These are phyloP conservation scores for Anisognathus igniventris DNA, from an alignment of 2,797 vertebrate species.

Conservation along the genomic window DNA sequence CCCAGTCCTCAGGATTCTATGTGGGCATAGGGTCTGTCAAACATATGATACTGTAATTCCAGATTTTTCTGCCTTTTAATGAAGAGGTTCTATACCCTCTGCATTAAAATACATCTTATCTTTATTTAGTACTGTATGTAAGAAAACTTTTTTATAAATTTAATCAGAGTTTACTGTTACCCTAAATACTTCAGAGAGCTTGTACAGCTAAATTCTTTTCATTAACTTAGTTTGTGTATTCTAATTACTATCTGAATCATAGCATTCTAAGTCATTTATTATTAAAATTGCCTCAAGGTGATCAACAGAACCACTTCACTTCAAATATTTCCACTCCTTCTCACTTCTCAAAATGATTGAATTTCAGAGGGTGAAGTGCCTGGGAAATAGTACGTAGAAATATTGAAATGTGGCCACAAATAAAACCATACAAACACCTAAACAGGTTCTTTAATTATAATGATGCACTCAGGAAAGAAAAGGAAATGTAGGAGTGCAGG, in stretches of 20 bases:
- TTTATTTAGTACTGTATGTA: neutral
- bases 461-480: neutral
- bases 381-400: slow-evolving; percentile 68
- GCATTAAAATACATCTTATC: neutral
- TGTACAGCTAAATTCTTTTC: slow-evolving; percentile 9
- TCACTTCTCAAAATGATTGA: slow-evolving; percentile 55
- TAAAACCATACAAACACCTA: slow-evolving; percentile 69
- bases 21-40: neutral
- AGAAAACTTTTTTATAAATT: neutral
- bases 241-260: slow-evolving; percentile 64
- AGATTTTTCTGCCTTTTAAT: neutral
- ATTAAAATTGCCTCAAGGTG: slow-evolving; percentile 70
- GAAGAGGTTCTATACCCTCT: neutral
- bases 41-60: neutral
- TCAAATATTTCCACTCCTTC: slow-evolving; percentile 46
- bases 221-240: slow-evolving; percentile 58
- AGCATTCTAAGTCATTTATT: slow-evolving; percentile 56
- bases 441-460: slow-evolving; percentile 45
- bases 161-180: neutral
- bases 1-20: neutral
- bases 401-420: slow-evolving; percentile 70
- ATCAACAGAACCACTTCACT: slow-evolving; percentile 56
- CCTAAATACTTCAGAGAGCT: slow-evolving; percentile 8
- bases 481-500: neutral
- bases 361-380: slow-evolving; percentile 67